Evolutionary conservation across 2,888 invertebrate species (phyloP).

Genomic region (Leuctra nigra): DNA sequence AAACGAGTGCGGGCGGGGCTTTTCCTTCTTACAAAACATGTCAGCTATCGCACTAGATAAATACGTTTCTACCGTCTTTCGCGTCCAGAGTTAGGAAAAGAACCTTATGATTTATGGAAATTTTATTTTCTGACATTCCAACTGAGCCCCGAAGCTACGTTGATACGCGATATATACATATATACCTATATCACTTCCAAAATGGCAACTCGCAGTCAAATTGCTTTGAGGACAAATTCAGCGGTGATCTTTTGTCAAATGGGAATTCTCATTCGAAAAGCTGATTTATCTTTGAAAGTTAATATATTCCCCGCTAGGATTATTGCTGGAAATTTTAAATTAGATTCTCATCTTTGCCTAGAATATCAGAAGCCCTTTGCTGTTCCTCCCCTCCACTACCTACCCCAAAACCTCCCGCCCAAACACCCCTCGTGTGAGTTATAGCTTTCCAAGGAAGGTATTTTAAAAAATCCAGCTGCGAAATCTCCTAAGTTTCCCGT

Average conservation of each 20-base stretch:
- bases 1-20: too few relatives aligned
- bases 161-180: too few relatives aligned
- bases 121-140: conserved; percentile 1
- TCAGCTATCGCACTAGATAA: neutral
- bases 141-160: too few relatives aligned
- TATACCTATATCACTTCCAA: neutral
- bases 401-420: too few relatives aligned
- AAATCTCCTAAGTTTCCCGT: neutral
- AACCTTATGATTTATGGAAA: conserved; percentile 1
- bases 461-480: neutral
- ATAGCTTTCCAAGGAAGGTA: neutral
- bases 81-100: neutral
- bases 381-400: too few relatives aligned
- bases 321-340: conserved; percentile 7
- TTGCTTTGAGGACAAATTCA: neutral
- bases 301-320: neutral
- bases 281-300: conserved; percentile 2
- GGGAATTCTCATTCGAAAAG: conserved; percentile 5
- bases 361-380: too few relatives aligned
- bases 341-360: neutral
- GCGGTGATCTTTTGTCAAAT: too few relatives aligned
- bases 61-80: neutral
- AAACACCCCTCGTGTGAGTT: neutral
- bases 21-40: neutral
- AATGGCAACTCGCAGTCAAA: neutral